Conservation (phyloP, 2,797 vertebrate species). For the Anas acuta region DNA sequence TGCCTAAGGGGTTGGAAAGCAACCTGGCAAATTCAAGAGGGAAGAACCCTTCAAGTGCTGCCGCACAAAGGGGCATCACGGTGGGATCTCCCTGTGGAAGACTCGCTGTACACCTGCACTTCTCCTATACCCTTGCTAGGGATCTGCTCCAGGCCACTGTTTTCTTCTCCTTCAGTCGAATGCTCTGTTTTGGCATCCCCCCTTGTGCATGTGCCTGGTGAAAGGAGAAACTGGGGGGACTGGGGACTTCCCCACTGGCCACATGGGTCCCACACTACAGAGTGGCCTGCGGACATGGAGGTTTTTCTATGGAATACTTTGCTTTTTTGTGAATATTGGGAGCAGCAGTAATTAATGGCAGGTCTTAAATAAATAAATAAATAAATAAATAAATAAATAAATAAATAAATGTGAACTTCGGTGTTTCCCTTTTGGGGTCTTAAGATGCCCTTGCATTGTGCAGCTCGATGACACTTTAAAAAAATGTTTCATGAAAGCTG, state of each 20-base stretch:
- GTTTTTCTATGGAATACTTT: not conserved
- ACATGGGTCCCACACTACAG: fast-evolving
- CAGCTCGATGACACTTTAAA: not conserved
- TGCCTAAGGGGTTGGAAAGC: not conserved
- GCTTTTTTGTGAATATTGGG: not conserved
- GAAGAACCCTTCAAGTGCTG: not conserved
- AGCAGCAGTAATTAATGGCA: not conserved
- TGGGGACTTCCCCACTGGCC: not conserved
- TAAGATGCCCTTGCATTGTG: not conserved
- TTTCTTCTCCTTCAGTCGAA: not conserved
- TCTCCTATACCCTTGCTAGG: not conserved
- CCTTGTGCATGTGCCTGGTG: no score
- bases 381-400: not conserved
- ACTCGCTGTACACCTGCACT: not conserved
- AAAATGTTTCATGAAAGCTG: not conserved
- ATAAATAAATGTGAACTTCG: not conserved
- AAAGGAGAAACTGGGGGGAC: no score
- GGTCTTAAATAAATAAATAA: not conserved
- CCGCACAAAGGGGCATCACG: not conserved
- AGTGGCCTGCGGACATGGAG: not conserved
- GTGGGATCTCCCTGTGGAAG: not conserved
- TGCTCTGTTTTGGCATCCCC: no score
- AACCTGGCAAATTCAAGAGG: not conserved
- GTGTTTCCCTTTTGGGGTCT: not conserved
- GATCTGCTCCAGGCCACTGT: not conserved